A percentile compares a stretch with the other conserved stretches of the same genome.
Conservation (phyloP, 2,113 vertebrate species). For the Cavia porcellus region DNA sequence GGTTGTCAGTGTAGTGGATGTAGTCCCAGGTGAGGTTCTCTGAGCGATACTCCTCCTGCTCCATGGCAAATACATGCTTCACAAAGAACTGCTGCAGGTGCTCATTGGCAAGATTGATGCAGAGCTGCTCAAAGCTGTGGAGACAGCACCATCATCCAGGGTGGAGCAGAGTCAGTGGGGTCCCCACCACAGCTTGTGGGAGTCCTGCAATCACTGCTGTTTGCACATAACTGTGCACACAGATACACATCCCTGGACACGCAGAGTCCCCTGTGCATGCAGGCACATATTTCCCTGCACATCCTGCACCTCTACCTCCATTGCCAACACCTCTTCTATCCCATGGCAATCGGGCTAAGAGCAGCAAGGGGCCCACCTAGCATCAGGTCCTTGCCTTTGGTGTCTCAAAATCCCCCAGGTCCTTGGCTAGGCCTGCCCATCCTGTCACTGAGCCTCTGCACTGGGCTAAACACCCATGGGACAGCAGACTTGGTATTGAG, state of each 20-base stretch:
- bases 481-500: neutral
- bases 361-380: neutral
- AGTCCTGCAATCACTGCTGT: neutral
- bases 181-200: neutral
- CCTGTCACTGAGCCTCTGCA: neutral
- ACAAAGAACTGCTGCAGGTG: slow-evolving; percentile 99
- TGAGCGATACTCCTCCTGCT: slow-evolving; percentile 94
- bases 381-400: neutral
- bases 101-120: slow-evolving; percentile 99
- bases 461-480: neutral
- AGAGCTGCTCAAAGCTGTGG: slow-evolving; percentile 97
- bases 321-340: neutral
- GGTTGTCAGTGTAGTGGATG: slow-evolving; percentile 95
- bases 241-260: accelerated
- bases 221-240: accelerated
- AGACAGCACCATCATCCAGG: neutral
- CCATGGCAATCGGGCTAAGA: neutral
- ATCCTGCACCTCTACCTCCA: no score
- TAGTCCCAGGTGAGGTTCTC: slow-evolving; percentile 94
- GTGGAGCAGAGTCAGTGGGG: accelerated
- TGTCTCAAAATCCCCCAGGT: neutral
- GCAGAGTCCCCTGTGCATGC: accelerated
- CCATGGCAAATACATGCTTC: slow-evolving; percentile 94
- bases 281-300: accelerated
- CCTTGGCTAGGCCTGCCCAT: neutral